Evolutionary conservation across 2,797 vertebrate species (phyloP).

Genomic region (Pogonophryne albipinna): DNA sequence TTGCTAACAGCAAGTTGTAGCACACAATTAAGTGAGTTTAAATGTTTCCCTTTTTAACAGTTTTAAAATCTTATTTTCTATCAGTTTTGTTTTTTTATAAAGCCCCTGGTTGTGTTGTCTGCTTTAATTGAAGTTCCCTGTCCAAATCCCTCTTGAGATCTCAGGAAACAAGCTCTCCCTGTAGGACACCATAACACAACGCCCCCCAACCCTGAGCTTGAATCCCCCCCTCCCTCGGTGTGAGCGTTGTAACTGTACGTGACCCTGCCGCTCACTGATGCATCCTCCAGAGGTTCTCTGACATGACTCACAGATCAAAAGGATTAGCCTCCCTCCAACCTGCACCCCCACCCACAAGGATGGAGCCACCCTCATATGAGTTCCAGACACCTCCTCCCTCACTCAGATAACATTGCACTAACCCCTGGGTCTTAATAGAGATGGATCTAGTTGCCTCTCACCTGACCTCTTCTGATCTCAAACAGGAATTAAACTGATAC

Average conservation of each 20-base stretch:
- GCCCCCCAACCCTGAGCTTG: conserved; percentile 59
- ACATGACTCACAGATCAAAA: conserved; percentile 81
- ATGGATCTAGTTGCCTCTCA: conserved; percentile 73
- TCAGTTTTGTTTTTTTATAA: neutral
- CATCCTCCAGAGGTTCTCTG: conserved; percentile 78
- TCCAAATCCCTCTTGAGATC: conserved; percentile 45
- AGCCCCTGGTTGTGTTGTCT: neutral
- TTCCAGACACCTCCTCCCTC: conserved; percentile 46
- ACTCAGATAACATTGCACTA: conserved; percentile 70
- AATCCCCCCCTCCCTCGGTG: conserved; percentile 48
- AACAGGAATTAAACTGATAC: conserved; percentile 64
- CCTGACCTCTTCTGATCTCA: conserved; percentile 70
- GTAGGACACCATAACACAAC: conserved; percentile 37
- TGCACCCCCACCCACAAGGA: conserved; percentile 59
- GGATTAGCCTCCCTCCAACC: conserved; percentile 75
- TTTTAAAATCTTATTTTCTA: neutral
- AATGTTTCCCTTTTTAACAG: neutral
- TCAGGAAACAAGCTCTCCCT: conserved; percentile 64
- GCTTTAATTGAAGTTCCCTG: conserved; percentile 50
- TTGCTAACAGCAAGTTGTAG: neutral
- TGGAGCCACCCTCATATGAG: conserved; percentile 59
- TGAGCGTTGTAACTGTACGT: conserved; percentile 61
- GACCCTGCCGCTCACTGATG: conserved; percentile 75
- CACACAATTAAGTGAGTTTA: neutral
- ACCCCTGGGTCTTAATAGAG: conserved; percentile 75